phyloP scores from a whole-genome alignment of 2,113 vertebrate genomes.

The Leptobrachium leishanense region DNA sequence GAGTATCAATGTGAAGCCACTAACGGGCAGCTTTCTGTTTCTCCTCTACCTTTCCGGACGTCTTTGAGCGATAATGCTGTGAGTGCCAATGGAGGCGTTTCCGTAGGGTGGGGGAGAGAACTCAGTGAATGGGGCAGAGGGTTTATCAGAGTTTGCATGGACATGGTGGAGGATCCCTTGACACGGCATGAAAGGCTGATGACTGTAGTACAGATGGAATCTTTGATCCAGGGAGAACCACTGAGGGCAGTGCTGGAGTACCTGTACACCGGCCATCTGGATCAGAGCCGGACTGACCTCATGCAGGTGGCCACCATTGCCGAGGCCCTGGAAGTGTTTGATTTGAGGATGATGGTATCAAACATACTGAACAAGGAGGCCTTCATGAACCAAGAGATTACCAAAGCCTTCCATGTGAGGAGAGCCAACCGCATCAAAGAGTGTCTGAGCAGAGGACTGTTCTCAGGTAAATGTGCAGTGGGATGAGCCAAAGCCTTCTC shows the following conservation, averaged over 20 bases:
- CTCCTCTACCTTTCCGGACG: slow-evolving; percentile 65
- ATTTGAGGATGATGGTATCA: slow-evolving; percentile 90
- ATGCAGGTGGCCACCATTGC: slow-evolving; percentile 86
- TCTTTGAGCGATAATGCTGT: slow-evolving; percentile 74
- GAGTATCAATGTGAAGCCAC: slow-evolving; percentile 63
- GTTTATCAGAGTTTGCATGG: slow-evolving; percentile 74
- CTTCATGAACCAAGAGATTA: slow-evolving; percentile 95
- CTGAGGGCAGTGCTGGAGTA: slow-evolving; percentile 78
- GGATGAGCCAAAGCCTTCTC: no score
- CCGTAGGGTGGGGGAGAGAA: slow-evolving; percentile 61
- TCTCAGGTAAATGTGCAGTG: slow-evolving; percentile 70
- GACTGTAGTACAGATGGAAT: slow-evolving; percentile 80
- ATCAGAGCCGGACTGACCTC: slow-evolving; percentile 73
- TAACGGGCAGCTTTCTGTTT: slow-evolving; percentile 46
- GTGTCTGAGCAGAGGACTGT: slow-evolving; percentile 81
- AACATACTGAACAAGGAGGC: slow-evolving; percentile 87
- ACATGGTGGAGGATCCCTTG: slow-evolving; percentile 74
- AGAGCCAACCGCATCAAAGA: slow-evolving; percentile 90
- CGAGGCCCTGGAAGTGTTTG: slow-evolving; percentile 85
- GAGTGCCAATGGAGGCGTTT: slow-evolving; percentile 1
- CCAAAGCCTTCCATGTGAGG: slow-evolving; percentile 88
- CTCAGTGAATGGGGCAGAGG: slow-evolving; percentile 81
- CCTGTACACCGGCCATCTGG: slow-evolving; percentile 81
- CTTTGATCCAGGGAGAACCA: slow-evolving; percentile 64
- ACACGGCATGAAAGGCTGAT: slow-evolving; percentile 70